Evolutionary conservation across 2,888 invertebrate species (phyloP).

Genomic region (Parnassius glacialis): DNA sequence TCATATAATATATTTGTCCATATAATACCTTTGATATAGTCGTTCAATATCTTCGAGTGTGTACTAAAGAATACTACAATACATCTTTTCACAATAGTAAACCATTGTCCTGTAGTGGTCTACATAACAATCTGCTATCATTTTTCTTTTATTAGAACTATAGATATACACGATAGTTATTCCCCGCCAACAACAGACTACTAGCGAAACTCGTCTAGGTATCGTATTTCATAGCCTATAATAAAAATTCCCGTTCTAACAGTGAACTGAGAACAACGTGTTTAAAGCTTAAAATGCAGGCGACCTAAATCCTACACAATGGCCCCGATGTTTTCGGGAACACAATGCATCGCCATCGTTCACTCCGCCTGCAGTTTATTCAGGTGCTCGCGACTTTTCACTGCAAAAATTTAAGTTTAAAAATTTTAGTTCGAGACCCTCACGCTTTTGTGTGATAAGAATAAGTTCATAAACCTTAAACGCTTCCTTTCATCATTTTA

Average conservation of each 20-base stretch:
- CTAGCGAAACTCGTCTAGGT: constrained; percentile 25
- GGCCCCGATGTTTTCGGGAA: constrained; percentile 58
- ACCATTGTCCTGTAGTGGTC: constrained; percentile 25
- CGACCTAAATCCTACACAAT: constrained; percentile 64
- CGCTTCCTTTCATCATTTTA: constrained; percentile 25
- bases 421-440: constrained; percentile 34
- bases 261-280: constrained; percentile 29
- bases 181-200: constrained; percentile 20
- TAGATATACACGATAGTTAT: constrained; percentile 24
- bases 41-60: too few relatives aligned
- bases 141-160: constrained; percentile 23
- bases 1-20: too few relatives aligned
- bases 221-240: constrained; percentile 27
- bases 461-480: constrained; percentile 27
- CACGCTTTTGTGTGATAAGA: constrained; percentile 26
- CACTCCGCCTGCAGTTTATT: constrained; percentile 51
- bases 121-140: constrained; percentile 19
- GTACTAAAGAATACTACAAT: constrained; percentile 10
- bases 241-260: constrained; percentile 25
- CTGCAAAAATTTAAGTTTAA: constrained; percentile 40
- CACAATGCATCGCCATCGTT: constrained; percentile 60
- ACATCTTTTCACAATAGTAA: constrained; percentile 13
- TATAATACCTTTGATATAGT: too few relatives aligned
- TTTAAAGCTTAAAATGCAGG: constrained; percentile 55
- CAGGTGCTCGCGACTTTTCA: constrained; percentile 54